Base-by-base conservation (phyloP, 2,113 vertebrate species). In the Pionites leucogaster region DNA sequence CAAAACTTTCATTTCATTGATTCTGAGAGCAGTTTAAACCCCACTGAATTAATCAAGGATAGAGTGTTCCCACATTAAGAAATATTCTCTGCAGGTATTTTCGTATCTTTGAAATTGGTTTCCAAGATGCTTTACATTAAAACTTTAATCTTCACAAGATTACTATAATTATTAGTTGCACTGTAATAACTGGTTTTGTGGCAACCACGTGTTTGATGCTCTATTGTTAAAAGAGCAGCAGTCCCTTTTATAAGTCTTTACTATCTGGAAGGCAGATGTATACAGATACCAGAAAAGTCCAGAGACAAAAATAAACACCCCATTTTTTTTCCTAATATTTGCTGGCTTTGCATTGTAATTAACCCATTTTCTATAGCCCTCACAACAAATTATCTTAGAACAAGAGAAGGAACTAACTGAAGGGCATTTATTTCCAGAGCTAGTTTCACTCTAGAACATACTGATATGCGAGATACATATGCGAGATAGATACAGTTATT, bases 81-180 rank as follows among this genome's bases (percentile, higher is more conserved):
- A 84, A 92, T 81, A 86, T 78, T 68, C 87, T 94, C 79, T 75
- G 79, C 85, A 94, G 75, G 67, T 81, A 94, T 81, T 94, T 88
- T 88, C 3, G 0, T 92, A 96, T 94, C 96, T 96, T 70, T 88
- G 82, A 88, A 95, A 91, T 53, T 50, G 76, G 53, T 53, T 91
- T 94, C 88, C 88, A 93, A 90, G 47, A 86, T 90, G 55, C 72
- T 90, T 93, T 92, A 96, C 60, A 88, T 92, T 93, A 92, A 87
- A 96, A 96, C 85, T 97, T 96, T 93, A 95, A 95, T 95, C 93
- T 90, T 96, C 63, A 77, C 23, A 81, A 94, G 79, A 93, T 88
- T 91, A 83, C 82, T 86, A 39, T 95, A 94, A 94, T 96, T 97
- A 92, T 95, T 88, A 96, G 82, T 78, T 92, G 55, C 82, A 88